Evolutionary conservation across 2,888 invertebrate species (phyloP), one percentile per base, ranked within the genome.

Genomic region (Orthonevra nobilis): DNA sequence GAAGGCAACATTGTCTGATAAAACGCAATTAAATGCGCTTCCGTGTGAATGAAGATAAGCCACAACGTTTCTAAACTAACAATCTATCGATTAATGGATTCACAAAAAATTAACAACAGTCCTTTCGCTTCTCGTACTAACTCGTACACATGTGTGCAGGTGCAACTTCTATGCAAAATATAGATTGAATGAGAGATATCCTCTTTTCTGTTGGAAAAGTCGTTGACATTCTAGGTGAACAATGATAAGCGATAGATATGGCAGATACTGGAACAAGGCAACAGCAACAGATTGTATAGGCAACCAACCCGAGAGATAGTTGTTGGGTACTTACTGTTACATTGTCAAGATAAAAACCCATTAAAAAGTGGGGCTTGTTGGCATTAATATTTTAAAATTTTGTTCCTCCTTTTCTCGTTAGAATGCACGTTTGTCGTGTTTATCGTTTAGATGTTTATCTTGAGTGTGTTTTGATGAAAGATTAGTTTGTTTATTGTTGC

Each of bases 21-120:
- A 63, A 75, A 75, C 56, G 40, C 75, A 75, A 75, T 75, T 70
- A 75, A 70, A 50, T 56, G 63, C 56, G 42, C 30, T 75, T 69
- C 56, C 68, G 42, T 61, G 4, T 48, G 60, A 61, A 42, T 17
- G 66, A 30, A 10, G 12, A 66, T 66, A 66, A 66, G 17, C 60
- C 69, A 34, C 32, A 26, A 28, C 34, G 23, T 36, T 36, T 61
- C 9, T 34, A 19, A 19, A 28, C 15, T 7, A 28, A 2, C 14
- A n/a, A n/a, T n/a, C n/a, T n/a, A n/a, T n/a, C n/a, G n/a, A n/a
- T n/a, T n/a, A n/a, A n/a, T n/a, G n/a, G n/a, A n/a, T n/a, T n/a
- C n/a, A n/a, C n/a, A n/a, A n/a, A n/a, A n/a, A n/a, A n/a, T n/a
- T n/a, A n/a, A n/a, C n/a, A n/a, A n/a, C n/a, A n/a, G n/a, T n/a